phyloP scores from a whole-genome alignment of 2,797 vertebrate species.

The Molossus alvarezi region DNA sequence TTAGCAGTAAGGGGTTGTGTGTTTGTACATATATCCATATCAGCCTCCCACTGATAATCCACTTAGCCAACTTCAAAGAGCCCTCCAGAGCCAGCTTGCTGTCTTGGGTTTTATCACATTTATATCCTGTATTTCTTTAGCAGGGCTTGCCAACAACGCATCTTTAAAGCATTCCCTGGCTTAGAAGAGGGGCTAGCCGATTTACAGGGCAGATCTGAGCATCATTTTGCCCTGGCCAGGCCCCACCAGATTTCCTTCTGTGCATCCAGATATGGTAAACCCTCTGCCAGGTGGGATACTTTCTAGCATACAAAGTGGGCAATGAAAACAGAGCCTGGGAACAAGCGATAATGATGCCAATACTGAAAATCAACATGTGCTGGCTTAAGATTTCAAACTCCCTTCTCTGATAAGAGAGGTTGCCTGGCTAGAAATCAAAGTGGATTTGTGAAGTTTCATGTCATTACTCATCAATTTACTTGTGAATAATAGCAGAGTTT shows the following conservation, averaged over 20 bases:
- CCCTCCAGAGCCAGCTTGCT: conserved; percentile 68
- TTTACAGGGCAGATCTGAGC: not conserved
- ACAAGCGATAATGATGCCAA: not conserved
- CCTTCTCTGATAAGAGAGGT: not conserved
- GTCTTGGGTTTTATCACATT: conserved; percentile 82
- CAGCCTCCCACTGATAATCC: conserved; percentile 85
- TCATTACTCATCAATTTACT: conserved; percentile 36
- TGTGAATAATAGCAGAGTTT: not conserved
- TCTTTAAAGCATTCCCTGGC: conserved; percentile 71
- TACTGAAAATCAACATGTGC: conserved; percentile 51
- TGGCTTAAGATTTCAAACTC: conserved; percentile 64
- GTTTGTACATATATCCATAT: conserved; percentile 81
- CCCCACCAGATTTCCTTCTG: conserved; percentile 73
- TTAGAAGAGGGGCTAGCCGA: conserved; percentile 45
- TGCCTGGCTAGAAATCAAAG: conserved; percentile 47
- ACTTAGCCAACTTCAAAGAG: conserved; percentile 86
- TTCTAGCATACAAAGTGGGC: conserved; percentile 41
- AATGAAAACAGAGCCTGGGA: conserved; percentile 37
- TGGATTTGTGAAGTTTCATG: not conserved
- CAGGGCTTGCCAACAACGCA: conserved; percentile 55
- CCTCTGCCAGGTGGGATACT: not conserved
- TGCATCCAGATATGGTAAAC: conserved; percentile 46
- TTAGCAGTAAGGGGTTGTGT: conserved; percentile 79
- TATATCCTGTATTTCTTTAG: conserved; percentile 75
- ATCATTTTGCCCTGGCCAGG: not conserved